A percentile compares a stretch with the other conserved stretches of the same genome.
phyloP scores from a whole-genome alignment of 2,113 vertebrate genomes.

The Echinops telfairi region DNA sequence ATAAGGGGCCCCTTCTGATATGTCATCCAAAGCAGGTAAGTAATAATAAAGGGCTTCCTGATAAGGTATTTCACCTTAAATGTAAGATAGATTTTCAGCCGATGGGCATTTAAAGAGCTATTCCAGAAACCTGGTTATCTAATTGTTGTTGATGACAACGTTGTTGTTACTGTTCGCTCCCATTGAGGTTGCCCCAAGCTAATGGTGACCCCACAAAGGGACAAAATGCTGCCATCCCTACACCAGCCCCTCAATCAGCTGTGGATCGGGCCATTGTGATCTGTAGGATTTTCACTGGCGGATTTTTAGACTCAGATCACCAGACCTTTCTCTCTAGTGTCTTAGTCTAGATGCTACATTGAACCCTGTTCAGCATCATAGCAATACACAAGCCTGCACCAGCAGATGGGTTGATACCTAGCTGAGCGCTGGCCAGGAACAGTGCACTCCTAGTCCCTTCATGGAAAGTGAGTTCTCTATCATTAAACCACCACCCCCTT shows the following conservation, averaged over 20 bases:
- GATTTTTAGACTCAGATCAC: background rate
- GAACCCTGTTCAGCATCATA: background rate
- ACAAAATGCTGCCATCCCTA: background rate
- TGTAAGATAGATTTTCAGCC: background rate
- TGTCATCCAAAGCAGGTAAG: background rate
- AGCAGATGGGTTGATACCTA: background rate
- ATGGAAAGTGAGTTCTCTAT: background rate
- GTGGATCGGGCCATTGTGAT: background rate
- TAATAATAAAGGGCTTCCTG: slow-evolving; percentile 15
- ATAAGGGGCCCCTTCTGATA: background rate
- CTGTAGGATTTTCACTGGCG: background rate
- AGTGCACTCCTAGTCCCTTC: background rate
- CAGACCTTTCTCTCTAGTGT: background rate
- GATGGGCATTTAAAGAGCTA: background rate
- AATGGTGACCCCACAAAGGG: background rate
- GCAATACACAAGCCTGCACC: background rate
- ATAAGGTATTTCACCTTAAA: background rate
- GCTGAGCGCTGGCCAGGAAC: background rate
- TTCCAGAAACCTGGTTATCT: background rate
- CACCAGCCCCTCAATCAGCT: background rate
- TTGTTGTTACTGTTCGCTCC: background rate
- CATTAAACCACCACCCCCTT: background rate
- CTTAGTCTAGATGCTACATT: background rate
- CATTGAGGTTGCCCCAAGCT: background rate
- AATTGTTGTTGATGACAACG: background rate